Evolutionary conservation across 2,888 invertebrate species (phyloP), one percentile per base, ranked within the genome.

Genomic region (Torymus texanus): DNA sequence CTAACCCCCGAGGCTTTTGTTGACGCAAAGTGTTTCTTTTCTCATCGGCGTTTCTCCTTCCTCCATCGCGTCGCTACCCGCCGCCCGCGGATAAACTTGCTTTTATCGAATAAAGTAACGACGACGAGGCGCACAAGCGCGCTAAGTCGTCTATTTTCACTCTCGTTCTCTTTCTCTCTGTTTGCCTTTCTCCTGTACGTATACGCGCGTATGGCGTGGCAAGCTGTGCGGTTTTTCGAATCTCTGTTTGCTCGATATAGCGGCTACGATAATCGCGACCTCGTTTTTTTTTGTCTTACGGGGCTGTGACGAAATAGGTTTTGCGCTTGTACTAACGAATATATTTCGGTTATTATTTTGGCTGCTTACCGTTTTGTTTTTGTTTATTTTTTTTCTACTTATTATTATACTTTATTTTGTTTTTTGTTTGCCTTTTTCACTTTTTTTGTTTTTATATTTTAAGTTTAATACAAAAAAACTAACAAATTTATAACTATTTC

Each of bases 31-130:
- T 68, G 50, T 67, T 73, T 73, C 50, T 68, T 73, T 73, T 73
- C 61, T 66, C 78, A 62, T 78, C 56, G 66, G n/a, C 50, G 41
- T 58, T 12, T 13, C 12, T n/a, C 13, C 62, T 4, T 13, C 24
- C n/a, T 4, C 1, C 21, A 4, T 41, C 4, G 24, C 41, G 14
- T 51, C 50, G 21, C 21, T 21, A 21, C 21, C 21, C 21, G 2
- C 21, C 21, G 24, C 41, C 12, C 66, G 16, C 72, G 61, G 73
- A 78, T 78, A 67, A 68, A 73, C 53, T 67, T 56, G 61, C 73
- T 73, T 73, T 73, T 78, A 78, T 78, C 73, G 73, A 78, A 77
- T 72, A 72, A 59, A 72, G 73, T 62, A 67, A 51, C 51, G 29
- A 21, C 66, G 53, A 67, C 71, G 65, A 41, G 41, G 41, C 41